Evolutionary conservation across 1,140 invertebrate species (phyloP), one percentile per base, ranked within the genome.

Genomic region (Temnothorax nylanderi): DNA sequence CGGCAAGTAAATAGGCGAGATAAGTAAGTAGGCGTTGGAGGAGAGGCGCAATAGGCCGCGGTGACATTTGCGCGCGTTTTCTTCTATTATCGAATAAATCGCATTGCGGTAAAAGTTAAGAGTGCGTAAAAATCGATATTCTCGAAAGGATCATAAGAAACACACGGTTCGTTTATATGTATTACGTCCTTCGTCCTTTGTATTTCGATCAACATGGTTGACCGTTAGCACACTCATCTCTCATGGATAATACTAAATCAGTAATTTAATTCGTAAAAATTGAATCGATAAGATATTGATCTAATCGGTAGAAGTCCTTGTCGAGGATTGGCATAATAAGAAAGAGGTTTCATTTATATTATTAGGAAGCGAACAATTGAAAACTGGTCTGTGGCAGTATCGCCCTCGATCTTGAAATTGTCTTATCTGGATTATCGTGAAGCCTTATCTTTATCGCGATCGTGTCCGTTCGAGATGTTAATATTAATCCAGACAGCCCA

Each of bases 11-110:
- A 82, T 32, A 58, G 78, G 51, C 37, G 47, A 26, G 26, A 37
- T 56, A 44, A 54, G 37, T 82, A 72, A 62, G 21, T 72, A 82
- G 78, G 51, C 78, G 51, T 26, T 47, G 16, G 54, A 82, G 78
- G 78, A 51, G 51, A 72, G 13, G 13, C 34, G 65, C 65, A 34
- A 82, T 72, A 82, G 51, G 78, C 65, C 78, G 37, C 78, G 51
- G 34, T 41, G 32, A 80, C 34, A 16, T 4, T 71, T 72, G n/a
- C 37, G 65, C 44, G 32, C 7, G 3, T 72, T 71, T 37, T 81
- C 41, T 71, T 21, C 44, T 58, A 44, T 58, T 47, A 41, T 44
- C 11, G 32, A 72, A 67, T 80, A 41, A 82, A 72, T 58, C 21
- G 41, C 37, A 56, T 65, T 72, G 32, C 34, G 16, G 41, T 51